phyloP scores from a whole-genome alignment of 23 tunicate genomes.

The Ascidia mentula region DNA sequence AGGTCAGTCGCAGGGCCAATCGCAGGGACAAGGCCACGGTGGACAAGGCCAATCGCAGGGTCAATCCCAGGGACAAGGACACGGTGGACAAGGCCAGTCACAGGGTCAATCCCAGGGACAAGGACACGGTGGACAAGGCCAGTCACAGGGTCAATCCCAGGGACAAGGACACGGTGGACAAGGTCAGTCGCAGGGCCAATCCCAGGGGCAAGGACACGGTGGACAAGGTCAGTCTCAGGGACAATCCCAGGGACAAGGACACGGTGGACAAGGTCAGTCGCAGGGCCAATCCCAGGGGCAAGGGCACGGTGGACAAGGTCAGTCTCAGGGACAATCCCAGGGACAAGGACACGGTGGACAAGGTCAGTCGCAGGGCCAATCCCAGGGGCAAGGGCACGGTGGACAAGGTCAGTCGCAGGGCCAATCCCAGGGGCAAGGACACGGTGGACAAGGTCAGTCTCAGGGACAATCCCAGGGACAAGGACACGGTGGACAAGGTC shows the following conservation, averaged over 20 bases:
- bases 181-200: constrained; percentile 23
- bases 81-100: constrained; percentile 13
- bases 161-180: constrained; percentile 11
- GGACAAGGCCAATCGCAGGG: constrained; percentile 13
- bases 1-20: not conserved
- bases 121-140: constrained; percentile 11
- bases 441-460: constrained; percentile 37
- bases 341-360: constrained; percentile 23
- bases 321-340: constrained; percentile 32
- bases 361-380: constrained; percentile 22
- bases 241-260: constrained; percentile 32
- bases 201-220: constrained; percentile 2
- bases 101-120: constrained; percentile 19
- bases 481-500: constrained; percentile 32
- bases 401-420: constrained; percentile 30
- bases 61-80: constrained; percentile 12
- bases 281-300: constrained; percentile 27
- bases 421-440: constrained; percentile 38
- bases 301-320: constrained; percentile 10
- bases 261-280: constrained; percentile 33
- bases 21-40: constrained; percentile 1
- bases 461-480: constrained; percentile 55
- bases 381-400: constrained; percentile 28
- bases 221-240: constrained; percentile 24
- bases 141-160: constrained; percentile 14